Percentiles rank a stretch among this genome's conserved stretches.
Conservation (phyloP, 1,140 invertebrate genomes). For the Pinna nobilis region DNA sequence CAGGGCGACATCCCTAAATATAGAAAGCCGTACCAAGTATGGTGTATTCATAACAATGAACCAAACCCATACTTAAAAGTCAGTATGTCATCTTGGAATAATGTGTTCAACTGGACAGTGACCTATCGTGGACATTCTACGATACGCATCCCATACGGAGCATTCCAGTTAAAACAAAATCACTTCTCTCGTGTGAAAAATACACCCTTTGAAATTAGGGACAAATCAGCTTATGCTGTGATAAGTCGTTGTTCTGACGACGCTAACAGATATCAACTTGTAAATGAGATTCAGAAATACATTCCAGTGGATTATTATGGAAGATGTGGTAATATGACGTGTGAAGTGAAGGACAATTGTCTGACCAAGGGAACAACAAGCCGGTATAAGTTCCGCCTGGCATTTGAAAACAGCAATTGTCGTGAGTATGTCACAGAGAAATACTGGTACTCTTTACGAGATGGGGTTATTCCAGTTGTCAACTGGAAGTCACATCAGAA, state of each 20-base stretch:
- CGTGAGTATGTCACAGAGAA: conserved; percentile 74
- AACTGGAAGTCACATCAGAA: conserved; percentile 67
- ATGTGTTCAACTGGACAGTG: too few species aligned
- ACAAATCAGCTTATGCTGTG: conserved; percentile 78
- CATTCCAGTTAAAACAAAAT: too few species aligned
- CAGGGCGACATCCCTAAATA: too few species aligned
- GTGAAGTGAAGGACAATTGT: conserved; percentile 28
- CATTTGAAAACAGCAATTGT: conserved; percentile 73
- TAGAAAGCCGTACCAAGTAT: too few species aligned
- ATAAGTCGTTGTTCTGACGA: conserved; percentile 80
- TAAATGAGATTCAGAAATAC: conserved; percentile 76
- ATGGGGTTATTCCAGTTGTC: conserved; percentile 64
- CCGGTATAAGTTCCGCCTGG: conserved; percentile 91
- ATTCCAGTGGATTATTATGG: conserved; percentile 81
- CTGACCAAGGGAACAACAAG: conserved; percentile 40
- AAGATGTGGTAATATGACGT: conserved; percentile 51
- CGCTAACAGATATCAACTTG: conserved; percentile 77
- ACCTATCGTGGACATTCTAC: too few species aligned
- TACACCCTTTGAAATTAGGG: conserved; percentile 37
- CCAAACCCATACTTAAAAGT: too few species aligned
- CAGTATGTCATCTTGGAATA: too few species aligned
- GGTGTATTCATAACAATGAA: too few species aligned
- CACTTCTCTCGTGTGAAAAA: background rate
- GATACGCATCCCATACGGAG: too few species aligned
- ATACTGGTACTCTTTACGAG: conserved; percentile 61